These are phyloP conservation scores for Ceramica pisi DNA, from an alignment of 2,888 invertebrate genomes.

Conservation along the genomic window DNA sequence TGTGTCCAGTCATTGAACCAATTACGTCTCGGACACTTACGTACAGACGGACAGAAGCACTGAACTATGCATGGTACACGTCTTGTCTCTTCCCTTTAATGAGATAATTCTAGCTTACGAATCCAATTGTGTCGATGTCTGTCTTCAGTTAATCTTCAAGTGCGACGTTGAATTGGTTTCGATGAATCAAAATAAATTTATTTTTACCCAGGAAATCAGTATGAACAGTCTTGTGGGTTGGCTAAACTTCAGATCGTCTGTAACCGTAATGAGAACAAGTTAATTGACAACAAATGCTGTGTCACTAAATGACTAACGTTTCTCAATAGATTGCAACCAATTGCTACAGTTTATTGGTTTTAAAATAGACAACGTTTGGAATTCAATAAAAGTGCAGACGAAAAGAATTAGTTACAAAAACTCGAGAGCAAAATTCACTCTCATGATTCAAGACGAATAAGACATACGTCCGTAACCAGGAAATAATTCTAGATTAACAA, in stretches of 20 bases:
- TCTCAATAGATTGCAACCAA: constrained; percentile 34
- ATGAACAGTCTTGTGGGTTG: constrained; percentile 6
- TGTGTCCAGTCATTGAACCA: constrained; percentile 63
- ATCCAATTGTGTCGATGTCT: constrained; percentile 31
- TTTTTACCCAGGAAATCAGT: background rate
- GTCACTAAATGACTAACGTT: constrained; percentile 34
- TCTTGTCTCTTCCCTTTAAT: constrained; percentile 58
- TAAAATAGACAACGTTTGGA: constrained; percentile 28
- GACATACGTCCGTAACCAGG: constrained; percentile 69
- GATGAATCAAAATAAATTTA: background rate
- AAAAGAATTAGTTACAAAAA: background rate
- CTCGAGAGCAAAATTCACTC: background rate
- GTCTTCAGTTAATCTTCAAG: constrained; percentile 22
- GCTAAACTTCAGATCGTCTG: constrained; percentile 44
- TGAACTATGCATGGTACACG: constrained; percentile 64
- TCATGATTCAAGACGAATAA: constrained; percentile 38
- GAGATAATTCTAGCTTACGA: constrained; percentile 50
- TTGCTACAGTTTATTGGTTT: constrained; percentile 28
- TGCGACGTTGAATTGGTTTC: background rate
- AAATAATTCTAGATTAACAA: constrained; percentile 67
- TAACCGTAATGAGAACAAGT: constrained; percentile 29
- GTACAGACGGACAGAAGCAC: constrained; percentile 52
- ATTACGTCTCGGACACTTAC: constrained; percentile 59
- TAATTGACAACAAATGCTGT: constrained; percentile 26
- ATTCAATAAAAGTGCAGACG: constrained; percentile 5